A percentile compares a stretch with the other conserved stretches of the same genome.
These are phyloP conservation scores for Muntiacus reevesi DNA, from an alignment of 2,113 vertebrate genomes.

Conservation along the genomic window DNA sequence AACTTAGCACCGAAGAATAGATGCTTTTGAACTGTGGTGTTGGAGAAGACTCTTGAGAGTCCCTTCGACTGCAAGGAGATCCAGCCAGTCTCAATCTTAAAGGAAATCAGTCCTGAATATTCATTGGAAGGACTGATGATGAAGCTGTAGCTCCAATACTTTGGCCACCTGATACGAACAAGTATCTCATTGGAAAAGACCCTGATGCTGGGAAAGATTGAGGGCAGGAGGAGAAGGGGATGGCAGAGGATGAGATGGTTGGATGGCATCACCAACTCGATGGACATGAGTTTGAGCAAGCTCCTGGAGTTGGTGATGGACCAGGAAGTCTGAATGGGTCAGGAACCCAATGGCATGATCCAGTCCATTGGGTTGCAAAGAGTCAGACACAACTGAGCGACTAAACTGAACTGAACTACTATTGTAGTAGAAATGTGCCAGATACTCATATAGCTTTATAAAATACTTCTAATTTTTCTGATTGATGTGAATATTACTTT, in stretches of 20 bases:
- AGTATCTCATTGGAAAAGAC: not conserved
- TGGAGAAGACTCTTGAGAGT: not conserved
- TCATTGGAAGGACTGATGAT: not conserved
- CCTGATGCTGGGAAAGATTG: not conserved
- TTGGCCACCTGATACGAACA: not conserved
- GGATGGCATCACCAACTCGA: accelerated
- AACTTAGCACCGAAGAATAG: not conserved
- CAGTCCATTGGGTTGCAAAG: not conserved
- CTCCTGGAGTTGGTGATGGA: not conserved
- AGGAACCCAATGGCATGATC: not conserved
- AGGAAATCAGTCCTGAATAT: not conserved
- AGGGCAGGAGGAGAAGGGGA: not conserved
- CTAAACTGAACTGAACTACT: not conserved
- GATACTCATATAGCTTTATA: not conserved
- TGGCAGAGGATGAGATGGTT: not conserved
- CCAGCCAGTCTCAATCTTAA: not conserved
- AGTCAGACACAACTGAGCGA: not conserved
- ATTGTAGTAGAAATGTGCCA: not conserved
- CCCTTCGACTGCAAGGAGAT: not conserved
- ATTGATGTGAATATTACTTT: not conserved
- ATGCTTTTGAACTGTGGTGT: not conserved
- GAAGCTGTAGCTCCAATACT: not conserved
- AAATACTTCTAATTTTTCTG: not conserved
- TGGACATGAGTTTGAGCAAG: not conserved
- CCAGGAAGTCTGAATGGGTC: not conserved